Evolutionary conservation across 2,113 vertebrate genomes (phyloP).

Genomic region (Candoia aspera): DNA sequence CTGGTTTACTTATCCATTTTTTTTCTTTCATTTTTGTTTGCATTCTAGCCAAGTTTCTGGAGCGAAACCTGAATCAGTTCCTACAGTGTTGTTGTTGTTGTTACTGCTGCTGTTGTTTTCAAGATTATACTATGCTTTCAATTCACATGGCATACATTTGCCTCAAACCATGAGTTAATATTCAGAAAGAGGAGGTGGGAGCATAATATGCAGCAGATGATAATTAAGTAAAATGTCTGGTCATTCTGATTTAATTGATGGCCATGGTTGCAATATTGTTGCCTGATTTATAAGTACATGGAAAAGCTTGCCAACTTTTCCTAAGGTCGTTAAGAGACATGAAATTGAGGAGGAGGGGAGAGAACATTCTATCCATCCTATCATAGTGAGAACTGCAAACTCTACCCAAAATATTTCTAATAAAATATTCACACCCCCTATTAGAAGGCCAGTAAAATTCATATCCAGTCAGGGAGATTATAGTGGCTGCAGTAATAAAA

Average conservation of each 20-base stretch:
- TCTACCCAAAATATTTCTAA: constrained; percentile 53
- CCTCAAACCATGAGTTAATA: constrained; percentile 33
- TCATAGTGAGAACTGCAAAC: constrained; percentile 33
- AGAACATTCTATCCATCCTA: constrained; percentile 57
- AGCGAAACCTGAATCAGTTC: neutral
- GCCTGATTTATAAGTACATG: constrained; percentile 43
- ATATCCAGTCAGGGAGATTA: constrained; percentile 37
- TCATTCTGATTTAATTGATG: constrained; percentile 25
- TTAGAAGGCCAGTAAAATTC: constrained; percentile 50
- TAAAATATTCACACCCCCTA: constrained; percentile 61
- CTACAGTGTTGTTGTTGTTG: neutral
- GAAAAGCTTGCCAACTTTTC: constrained; percentile 32
- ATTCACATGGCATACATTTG: neutral
- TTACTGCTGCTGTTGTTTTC: neutral
- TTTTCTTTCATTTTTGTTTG: neutral
- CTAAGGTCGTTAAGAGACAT: constrained; percentile 45
- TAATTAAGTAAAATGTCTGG: constrained; percentile 50
- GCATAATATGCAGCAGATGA: constrained; percentile 34
- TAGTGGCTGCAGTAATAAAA: constrained; percentile 23
- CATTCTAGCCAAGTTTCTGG: neutral
- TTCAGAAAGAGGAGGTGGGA: neutral
- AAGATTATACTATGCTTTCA: neutral
- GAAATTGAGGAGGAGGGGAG: constrained; percentile 56
- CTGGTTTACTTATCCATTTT: neutral
- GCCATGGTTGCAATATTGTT: neutral